Evolutionary conservation across 2,113 vertebrate species (phyloP), one percentile per base, ranked within the genome.

Genomic region (Leuciscus idus): DNA sequence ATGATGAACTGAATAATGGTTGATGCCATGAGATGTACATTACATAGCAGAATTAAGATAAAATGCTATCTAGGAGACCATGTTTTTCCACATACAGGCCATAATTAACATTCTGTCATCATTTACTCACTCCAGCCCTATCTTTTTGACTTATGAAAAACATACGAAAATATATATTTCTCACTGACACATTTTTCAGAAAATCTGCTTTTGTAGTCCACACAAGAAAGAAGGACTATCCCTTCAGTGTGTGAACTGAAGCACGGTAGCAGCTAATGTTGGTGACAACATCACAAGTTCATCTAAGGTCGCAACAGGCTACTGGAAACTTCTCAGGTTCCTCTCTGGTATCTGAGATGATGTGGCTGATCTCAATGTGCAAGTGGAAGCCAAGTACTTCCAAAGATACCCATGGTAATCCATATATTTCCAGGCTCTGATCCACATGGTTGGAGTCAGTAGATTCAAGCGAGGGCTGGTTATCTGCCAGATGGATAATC

Each of bases 241-340:
- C 52, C 19, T 57, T 57, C 19, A 21, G 52, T 57, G 19, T 21
- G 52, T 57, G 11, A 57, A 57, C 19, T 21, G 26, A 52, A 33
- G 28, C n/a, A 66, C 13, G 17, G 79, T 68, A 70, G 62, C 4
- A 48, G 61, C 61, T 36, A 70, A 82, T 8, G 21, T 52, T 62
- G 39, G 19, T 28, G 28, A 52, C 62, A 83, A 70, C 43, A 81
- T 66, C 80, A 36, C 64, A 70, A 55, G 28, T 70, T 68, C 11
- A n/a, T 21, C 28, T 11, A 50, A 36, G 62, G 28, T 55, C 11
- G 6, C 28, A 48, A 83, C 30, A 11, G 46, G 28, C 64, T 55
- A n/a, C 61, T 55, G 81, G 64, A 83, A 83, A 70, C 19, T 83
- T 83, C 64, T 83, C 81, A 66, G 64, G 26, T 68, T 70, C 12